Base-by-base conservation (phyloP, 35 echinoderm and acorn worm genomes). In the Eucidaris tribuloides region DNA sequence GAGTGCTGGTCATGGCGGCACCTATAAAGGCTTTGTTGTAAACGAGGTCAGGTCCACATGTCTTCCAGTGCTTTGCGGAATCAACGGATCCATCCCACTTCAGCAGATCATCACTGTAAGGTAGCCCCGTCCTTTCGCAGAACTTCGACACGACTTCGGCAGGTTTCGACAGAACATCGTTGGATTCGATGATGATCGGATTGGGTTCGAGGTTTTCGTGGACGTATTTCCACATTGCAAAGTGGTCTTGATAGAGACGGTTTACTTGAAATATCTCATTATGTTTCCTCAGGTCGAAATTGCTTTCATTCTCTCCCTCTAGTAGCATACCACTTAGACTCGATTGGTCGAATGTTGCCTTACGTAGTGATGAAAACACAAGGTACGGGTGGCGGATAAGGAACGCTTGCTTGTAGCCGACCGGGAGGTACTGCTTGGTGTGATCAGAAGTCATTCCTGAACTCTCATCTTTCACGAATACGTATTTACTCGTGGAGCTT, bases 141-240 rank as follows among this genome's bases (percentile, higher is more conserved):
- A 81, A 92, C 28, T 65, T 19, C 43, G 50, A 65, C 36, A 92
- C 24, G 11, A 86, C 38, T 19, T 43, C 55, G 23, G 42, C 56
- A 2, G 89, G 89, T 22, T 92, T 82, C 30, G 45, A 35, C 1
- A 86, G n/a, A 0, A 92, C 46, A 37, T 92, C 89, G 38, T 92
- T 83, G 20, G 83, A 57, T 35, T 92, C 89, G 4, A 92, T 92
- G 43, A 92, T 28, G n/a, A n/a, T n/a, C n/a, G n/a, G n/a, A n/a
- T n/a, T n/a, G n/a, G n/a, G n/a, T n/a, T n/a, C n/a, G n/a, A n/a
- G n/a, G n/a, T n/a, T n/a, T n/a, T n/a, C n/a, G n/a, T n/a, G n/a
- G n/a, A n/a, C n/a, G n/a, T n/a, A n/a, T n/a, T n/a, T n/a, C n/a
- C n/a, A n/a, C n/a, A n/a, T 42, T 11, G 71, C 89, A 11, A 46